Percentiles rank a stretch among this genome's conserved stretches.
phyloP scores from a whole-genome alignment of 2,888 invertebrate genomes.

The Dione vanillae region DNA sequence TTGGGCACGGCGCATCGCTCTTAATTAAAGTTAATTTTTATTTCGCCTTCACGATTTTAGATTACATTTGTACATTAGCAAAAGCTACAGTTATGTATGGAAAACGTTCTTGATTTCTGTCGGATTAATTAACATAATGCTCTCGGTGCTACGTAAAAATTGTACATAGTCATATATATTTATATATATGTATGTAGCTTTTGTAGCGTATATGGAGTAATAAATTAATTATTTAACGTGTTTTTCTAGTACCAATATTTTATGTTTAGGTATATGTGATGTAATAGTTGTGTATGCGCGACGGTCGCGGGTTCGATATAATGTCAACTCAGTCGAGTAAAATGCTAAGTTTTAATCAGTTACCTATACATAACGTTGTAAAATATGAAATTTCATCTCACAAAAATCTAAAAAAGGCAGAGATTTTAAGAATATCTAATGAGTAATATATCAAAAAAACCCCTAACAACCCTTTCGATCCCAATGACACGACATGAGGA shows the following conservation, averaged over 20 bases:
- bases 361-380: too few relatives aligned
- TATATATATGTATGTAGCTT: too few relatives aligned
- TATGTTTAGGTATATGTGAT: too few relatives aligned
- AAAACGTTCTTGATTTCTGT: slow-evolving; percentile 42
- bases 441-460: slow-evolving; percentile 9
- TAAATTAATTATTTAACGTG: too few relatives aligned
- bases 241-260: too few relatives aligned
- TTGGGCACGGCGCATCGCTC: slow-evolving; percentile 60
- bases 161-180: neutral
- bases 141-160: slow-evolving; percentile 26
- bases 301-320: too few relatives aligned
- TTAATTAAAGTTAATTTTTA: slow-evolving; percentile 59
- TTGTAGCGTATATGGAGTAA: too few relatives aligned
- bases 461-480: slow-evolving; percentile 7
- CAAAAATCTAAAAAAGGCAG: neutral
- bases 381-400: too few relatives aligned
- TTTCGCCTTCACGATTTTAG: slow-evolving; percentile 57
- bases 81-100: slow-evolving; percentile 47
- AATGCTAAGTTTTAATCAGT: too few relatives aligned
- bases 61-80: slow-evolving; percentile 47
- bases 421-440: slow-evolving; percentile 11
- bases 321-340: too few relatives aligned
- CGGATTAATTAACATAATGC: slow-evolving; percentile 43
- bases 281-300: too few relatives aligned
- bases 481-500: slow-evolving; percentile 17